These are phyloP conservation scores for Mormyrops boulengeri DNA, from an alignment of 2,797 vertebrate genomes.

Conservation along the genomic window DNA sequence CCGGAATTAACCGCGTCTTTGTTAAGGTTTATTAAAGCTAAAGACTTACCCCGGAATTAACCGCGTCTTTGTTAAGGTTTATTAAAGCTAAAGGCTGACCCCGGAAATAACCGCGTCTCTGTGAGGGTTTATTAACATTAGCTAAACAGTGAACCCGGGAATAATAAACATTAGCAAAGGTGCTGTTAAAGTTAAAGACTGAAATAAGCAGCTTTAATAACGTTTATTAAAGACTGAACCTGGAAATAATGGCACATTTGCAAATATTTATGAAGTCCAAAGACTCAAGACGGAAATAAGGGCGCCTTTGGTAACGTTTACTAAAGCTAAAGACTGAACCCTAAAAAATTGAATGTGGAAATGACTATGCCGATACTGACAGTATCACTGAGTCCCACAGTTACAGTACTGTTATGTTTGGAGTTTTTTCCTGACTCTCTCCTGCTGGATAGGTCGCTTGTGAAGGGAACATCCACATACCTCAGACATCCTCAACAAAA, in stretches of 20 bases:
- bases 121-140: neutral
- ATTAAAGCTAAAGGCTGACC: neutral
- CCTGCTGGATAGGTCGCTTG: constrained; percentile 72
- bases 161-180: too few species aligned
- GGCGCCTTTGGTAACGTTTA: neutral
- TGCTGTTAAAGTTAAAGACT: neutral
- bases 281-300: neutral
- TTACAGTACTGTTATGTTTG: neutral
- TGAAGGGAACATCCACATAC: constrained; percentile 82
- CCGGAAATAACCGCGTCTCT: neutral
- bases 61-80: too few species aligned
- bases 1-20: neutral
- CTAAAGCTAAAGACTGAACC: neutral
- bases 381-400: neutral
- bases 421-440: neutral
- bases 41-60: neutral
- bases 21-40: neutral
- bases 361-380: neutral
- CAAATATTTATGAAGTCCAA: neutral
- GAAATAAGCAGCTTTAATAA: neutral
- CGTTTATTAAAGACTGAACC: neutral
- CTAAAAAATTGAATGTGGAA: neutral
- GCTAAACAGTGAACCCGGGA: neutral
- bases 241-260: neutral
- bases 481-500: constrained; percentile 52